Conservation (phyloP, 2,113 vertebrate genomes). For the Otolemur garnettii region DNA sequence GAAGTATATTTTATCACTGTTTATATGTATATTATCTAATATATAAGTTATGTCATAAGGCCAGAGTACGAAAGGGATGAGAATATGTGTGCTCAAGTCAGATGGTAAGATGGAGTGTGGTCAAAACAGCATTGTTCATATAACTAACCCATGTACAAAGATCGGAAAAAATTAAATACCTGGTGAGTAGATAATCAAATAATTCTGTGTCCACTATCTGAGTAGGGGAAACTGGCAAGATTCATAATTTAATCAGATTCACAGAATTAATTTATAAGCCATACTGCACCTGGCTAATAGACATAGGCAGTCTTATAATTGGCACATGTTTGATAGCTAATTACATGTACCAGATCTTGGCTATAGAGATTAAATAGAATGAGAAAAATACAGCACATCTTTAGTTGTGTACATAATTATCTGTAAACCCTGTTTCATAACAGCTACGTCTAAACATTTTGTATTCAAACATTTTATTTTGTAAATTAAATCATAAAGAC, state of each 20-base stretch:
- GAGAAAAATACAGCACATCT: slow-evolving; percentile 12
- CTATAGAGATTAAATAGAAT: slow-evolving; percentile 1
- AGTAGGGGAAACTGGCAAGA: neutral
- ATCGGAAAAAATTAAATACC: neutral
- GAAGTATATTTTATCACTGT: neutral
- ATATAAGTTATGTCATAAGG: neutral
- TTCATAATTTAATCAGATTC: slow-evolving; percentile 19
- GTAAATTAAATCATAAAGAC: neutral
- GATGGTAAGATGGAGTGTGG: neutral
- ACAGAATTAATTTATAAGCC: slow-evolving; percentile 26
- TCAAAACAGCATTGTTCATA: neutral
- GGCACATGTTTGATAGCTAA: neutral
- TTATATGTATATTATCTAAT: neutral
- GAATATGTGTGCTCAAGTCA: neutral
- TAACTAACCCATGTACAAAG: neutral
- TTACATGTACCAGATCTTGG: slow-evolving; percentile 2
- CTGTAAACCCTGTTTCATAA: slow-evolving; percentile 15
- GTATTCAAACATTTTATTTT: slow-evolving; percentile 44
- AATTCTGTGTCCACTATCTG: neutral
- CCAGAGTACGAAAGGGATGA: neutral
- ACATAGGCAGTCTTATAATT: neutral
- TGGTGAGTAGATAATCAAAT: neutral
- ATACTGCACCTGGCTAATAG: neutral
- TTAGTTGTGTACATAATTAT: neutral
- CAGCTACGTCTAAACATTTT: slow-evolving; percentile 14